These are phyloP conservation scores for Orthosia gracilis DNA, from an alignment of 2,888 invertebrate genomes.

Conservation along the genomic window DNA sequence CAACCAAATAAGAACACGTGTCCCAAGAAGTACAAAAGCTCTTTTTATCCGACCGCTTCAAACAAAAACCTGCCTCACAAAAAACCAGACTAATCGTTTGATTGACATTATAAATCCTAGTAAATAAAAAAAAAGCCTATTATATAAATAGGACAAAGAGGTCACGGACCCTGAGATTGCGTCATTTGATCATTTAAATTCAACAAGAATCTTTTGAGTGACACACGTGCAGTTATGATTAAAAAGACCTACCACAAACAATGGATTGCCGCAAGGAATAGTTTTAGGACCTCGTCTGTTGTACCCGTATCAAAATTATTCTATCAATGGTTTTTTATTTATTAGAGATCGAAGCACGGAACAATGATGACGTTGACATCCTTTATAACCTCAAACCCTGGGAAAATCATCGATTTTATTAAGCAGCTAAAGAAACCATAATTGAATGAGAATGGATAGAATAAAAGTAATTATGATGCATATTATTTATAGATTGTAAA, in stretches of 20 bases:
- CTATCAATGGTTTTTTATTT: conserved; percentile 9
- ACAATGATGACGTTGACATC: neutral
- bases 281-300: conserved; percentile 27
- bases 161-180: conserved; percentile 59
- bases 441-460: no score
- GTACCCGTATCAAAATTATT: neutral
- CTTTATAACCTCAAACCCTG: neutral
- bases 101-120: conserved; percentile 64
- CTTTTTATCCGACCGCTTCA: conserved; percentile 41
- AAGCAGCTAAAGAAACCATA: neutral
- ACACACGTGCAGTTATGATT: conserved; percentile 62
- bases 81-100: conserved; percentile 62
- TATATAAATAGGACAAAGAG: conserved; percentile 64
- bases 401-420: neutral
- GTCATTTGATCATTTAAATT: conserved; percentile 63
- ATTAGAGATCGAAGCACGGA: neutral
- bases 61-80: conserved; percentile 50
- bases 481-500: no score
- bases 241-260: conserved; percentile 60
- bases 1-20: conserved; percentile 56
- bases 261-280: conserved; percentile 53
- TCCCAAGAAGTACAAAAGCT: conserved; percentile 40
- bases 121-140: conserved; percentile 60
- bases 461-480: neutral
- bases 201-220: conserved; percentile 54